Base-by-base conservation (phyloP, 37 sponge, comb jelly and placozoan genomes). In the Spongilla lacustris region DNA sequence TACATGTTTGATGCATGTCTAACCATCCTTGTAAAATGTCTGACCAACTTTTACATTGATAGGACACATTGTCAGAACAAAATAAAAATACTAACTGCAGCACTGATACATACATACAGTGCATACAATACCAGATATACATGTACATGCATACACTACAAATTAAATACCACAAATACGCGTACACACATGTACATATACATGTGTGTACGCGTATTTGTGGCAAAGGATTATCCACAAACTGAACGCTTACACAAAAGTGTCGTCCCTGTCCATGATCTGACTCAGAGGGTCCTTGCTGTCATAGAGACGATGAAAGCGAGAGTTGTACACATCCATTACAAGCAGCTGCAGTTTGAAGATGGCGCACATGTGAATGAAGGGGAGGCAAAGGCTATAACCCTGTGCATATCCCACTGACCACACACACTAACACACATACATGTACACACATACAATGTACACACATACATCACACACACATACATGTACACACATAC, bases 241-340 rank as follows among this genome's bases (percentile, higher is more conserved):
- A 69, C 14, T 22, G 46, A 48, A 76, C 12, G 73, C 85, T 84
- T 29, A 89, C 87, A 81, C 87, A 74, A 69, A 91, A 31, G 92
- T 89, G 80, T 91, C 92, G 83, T 94, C 95, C 74, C 94, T 74
- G 29, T 96, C 97, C 73, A 88, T 29, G 68, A 96, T 96, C 77
- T 73, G 83, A 24, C 35, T 86, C 34, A 96, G 69, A 19, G 36
- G 29, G 8, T 96, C 97, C 28, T 50, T 83, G 38, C 83, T 73
- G 75, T 78, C 83, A 80, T 90, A 96, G 68, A 96, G 80, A 74
- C 91, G 74, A 75, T 96, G 94, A 85, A 96, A 94, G 37, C 94
- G 84, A 68, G 82, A 58, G 46, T 89, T 85, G 86, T 96, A 96
- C 32, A 96, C 94, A 81, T 96, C 97, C 66, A 91, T 71, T 19